Conservation (phyloP, 1,140 invertebrate species). For the Drosophila pectinifera region DNA sequence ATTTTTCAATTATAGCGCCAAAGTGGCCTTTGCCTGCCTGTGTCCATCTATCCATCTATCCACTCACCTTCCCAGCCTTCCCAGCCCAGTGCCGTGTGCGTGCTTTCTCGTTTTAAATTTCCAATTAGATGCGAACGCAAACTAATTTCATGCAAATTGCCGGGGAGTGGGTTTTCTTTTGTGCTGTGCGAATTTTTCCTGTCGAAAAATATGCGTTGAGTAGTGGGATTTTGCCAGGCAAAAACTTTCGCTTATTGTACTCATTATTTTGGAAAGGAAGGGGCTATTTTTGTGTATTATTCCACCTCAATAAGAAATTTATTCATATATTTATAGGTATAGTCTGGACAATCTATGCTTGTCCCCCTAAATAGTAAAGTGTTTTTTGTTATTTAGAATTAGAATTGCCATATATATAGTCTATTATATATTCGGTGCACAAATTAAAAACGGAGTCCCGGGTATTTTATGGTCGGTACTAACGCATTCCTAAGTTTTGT, state of each 20-base stretch:
- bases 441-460: not conserved
- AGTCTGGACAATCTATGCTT: too few relatives aligned
- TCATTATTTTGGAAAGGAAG: not conserved
- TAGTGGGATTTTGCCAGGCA: slow-evolving; percentile 26
- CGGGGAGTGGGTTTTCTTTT: slow-evolving; percentile 27
- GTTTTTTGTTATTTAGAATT: too few relatives aligned
- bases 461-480: not conserved
- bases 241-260: not conserved
- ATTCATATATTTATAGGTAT: too few relatives aligned
- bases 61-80: too few relatives aligned
- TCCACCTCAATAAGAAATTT: too few relatives aligned
- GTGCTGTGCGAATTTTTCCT: slow-evolving; percentile 34
- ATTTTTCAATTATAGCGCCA: slow-evolving; percentile 54
- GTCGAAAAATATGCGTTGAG: slow-evolving; percentile 49
- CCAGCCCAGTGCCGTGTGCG: slow-evolving; percentile 20
- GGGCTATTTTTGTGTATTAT: too few relatives aligned
- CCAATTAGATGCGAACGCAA: slow-evolving; percentile 63
- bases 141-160: slow-evolving; percentile 76
- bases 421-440: too few relatives aligned
- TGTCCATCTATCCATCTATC: slow-evolving; percentile 2
- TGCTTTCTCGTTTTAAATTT: slow-evolving; percentile 57
- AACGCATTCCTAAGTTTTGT: too few relatives aligned
- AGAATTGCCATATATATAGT: too few relatives aligned
- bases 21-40: slow-evolving; percentile 22
- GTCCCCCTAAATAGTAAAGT: too few relatives aligned